A percentile compares a stretch with the other conserved stretches of the same genome.
phyloP scores from a whole-genome alignment of 2,888 invertebrate genomes.

The Tigriopus californicus region DNA sequence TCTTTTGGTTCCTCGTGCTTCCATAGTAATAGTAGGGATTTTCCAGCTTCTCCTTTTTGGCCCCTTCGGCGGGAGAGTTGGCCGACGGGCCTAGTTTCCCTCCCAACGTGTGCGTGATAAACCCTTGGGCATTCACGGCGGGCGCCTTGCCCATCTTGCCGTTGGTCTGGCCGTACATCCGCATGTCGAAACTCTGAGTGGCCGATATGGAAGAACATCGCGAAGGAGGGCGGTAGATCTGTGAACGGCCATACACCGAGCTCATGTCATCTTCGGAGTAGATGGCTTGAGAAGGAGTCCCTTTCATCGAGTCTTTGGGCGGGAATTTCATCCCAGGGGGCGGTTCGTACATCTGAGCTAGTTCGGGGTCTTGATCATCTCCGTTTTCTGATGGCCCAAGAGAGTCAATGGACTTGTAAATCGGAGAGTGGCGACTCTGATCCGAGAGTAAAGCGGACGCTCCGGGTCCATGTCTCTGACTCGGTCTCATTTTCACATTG shows the following conservation, averaged over 20 bases:
- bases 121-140: no score
- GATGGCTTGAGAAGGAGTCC: neutral
- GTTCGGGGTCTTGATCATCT: neutral
- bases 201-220: slow-evolving; percentile 24
- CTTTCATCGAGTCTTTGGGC: neutral
- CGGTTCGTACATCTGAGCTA: neutral
- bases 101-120: no score
- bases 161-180: slow-evolving; percentile 18
- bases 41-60: neutral
- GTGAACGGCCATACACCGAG: neutral
- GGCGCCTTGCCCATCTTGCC: no score
- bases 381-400: neutral
- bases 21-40: slow-evolving; percentile 10
- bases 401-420: no score
- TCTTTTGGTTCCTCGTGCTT: slow-evolving; percentile 3
- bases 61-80: no score
- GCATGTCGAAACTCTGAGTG: slow-evolving; percentile 24
- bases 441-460: no score
- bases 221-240: neutral
- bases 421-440: no score
- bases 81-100: no score
- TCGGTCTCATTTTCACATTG: no score
- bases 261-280: neutral
- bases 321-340: neutral
- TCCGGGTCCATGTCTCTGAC: no score